Conservation (phyloP, 2,797 vertebrate genomes). For the Falco novaeseelandiae region DNA sequence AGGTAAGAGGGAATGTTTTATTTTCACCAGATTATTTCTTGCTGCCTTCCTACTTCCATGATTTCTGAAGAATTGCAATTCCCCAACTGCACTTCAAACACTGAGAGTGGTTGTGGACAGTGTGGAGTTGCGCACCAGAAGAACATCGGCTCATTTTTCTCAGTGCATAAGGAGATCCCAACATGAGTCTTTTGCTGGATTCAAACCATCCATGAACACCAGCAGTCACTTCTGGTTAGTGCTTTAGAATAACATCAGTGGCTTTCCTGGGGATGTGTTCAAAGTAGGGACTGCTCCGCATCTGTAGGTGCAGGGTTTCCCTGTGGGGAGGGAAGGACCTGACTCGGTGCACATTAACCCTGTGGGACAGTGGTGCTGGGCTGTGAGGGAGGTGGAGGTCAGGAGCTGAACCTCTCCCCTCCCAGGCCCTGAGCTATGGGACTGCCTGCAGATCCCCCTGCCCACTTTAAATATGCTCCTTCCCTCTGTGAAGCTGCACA, state of each 20-base stretch:
- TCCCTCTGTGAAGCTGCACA: neutral
- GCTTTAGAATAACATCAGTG: neutral
- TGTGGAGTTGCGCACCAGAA: neutral
- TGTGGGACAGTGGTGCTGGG: neutral
- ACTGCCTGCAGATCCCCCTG: neutral
- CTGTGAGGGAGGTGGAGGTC: accelerated
- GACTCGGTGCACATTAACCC: accelerated
- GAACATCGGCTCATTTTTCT: neutral
- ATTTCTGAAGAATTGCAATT: neutral
- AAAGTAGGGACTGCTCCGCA: neutral
- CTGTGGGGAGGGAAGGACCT: neutral
- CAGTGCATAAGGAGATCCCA: accelerated
- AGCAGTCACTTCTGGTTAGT: neutral
- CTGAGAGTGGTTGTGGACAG: neutral
- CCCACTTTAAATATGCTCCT: neutral
- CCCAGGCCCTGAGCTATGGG: neutral
- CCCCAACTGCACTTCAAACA: neutral
- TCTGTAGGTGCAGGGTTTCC: neutral
- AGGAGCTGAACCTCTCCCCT: neutral
- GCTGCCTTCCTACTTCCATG: neutral
- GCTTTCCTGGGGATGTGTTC: neutral
- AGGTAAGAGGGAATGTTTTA: neutral
- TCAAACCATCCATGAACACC: neutral
- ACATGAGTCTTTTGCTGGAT: neutral
- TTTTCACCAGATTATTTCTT: neutral